Evolutionary conservation across 1,140 invertebrate species (phyloP), one percentile per base, ranked within the genome.

Genomic region (Microvelia longipes): DNA sequence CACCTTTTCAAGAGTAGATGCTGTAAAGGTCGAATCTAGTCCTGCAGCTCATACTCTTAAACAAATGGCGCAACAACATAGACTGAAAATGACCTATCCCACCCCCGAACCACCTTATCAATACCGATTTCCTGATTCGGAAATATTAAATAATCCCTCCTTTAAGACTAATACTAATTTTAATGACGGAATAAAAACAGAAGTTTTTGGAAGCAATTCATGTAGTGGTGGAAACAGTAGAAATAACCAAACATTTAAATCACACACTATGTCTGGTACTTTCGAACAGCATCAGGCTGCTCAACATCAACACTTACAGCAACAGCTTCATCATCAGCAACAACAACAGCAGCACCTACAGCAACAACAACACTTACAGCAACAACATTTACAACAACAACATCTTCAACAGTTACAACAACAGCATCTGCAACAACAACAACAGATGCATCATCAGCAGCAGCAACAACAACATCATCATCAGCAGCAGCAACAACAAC

Each of bases 51-150:
- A 95, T 80, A 96, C 93, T 0, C 81, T 96, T 14, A 96, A 96
- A 78, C 93, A 96, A 75, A 94, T 96, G 93, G 94, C 94, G 2
- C 93, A 96, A 77, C 93, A 96, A 77, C 94, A 96, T 78, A 93
- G 96, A 79, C 91, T 24, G 5, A 64, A 64, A 64, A 64, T 64
- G 62, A 26, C 15, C 24, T 64, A 50, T 50, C 35, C 62, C 62
- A 24, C 25, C 25, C 62, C 15, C 5, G 25, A 24, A 2, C 25
- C 62, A 24, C 15, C 62, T 15, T 64, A 64, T 25, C 15, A 64
- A 2, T 64, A 14, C 62, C 15, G 62, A 14, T 64, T 24, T 25
- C 24, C 62, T 64, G 35, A 50, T 5, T 50, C 35, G 19, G 35
- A 50, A 5, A 11, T 50, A 19, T 50, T 50, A 19, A 64, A 26